phyloP scores from a whole-genome alignment of 2,888 invertebrate species.

The Antheraea yamamai region DNA sequence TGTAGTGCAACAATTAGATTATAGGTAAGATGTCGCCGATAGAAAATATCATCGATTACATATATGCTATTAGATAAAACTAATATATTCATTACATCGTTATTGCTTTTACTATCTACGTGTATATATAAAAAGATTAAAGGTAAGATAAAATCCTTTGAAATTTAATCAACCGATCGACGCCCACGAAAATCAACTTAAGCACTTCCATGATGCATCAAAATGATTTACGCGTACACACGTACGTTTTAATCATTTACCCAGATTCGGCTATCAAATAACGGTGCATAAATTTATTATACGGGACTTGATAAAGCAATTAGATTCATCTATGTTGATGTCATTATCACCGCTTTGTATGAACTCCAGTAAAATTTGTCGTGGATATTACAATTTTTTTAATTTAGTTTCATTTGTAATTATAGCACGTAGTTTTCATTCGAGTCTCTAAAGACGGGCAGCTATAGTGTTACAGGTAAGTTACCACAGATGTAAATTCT shows the following conservation, averaged over 20 bases:
- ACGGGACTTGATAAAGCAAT: slow-evolving; percentile 40
- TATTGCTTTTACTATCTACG: background rate
- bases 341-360: slow-evolving; percentile 10
- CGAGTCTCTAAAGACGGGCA: background rate
- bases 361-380: background rate
- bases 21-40: background rate
- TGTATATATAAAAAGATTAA: background rate
- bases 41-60: background rate
- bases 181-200: background rate
- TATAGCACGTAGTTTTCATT: background rate
- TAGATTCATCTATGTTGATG: slow-evolving; percentile 37
- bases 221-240: slow-evolving; percentile 1
- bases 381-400: too few species aligned
- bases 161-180: slow-evolving; percentile 25
- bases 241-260: slow-evolving; percentile 27
- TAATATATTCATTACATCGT: background rate
- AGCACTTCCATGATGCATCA: slow-evolving; percentile 8
- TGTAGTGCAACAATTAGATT: too few species aligned
- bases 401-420: too few species aligned
- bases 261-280: slow-evolving; percentile 37
- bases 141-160: slow-evolving; percentile 19
- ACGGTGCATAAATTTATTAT: slow-evolving; percentile 39
- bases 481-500: background rate
- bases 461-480: background rate
- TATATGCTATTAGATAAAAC: background rate